A percentile compares a stretch with the other conserved stretches of the same genome.
phyloP scores from a whole-genome alignment of 2,113 vertebrate species.

The Hepsetus odoe region DNA sequence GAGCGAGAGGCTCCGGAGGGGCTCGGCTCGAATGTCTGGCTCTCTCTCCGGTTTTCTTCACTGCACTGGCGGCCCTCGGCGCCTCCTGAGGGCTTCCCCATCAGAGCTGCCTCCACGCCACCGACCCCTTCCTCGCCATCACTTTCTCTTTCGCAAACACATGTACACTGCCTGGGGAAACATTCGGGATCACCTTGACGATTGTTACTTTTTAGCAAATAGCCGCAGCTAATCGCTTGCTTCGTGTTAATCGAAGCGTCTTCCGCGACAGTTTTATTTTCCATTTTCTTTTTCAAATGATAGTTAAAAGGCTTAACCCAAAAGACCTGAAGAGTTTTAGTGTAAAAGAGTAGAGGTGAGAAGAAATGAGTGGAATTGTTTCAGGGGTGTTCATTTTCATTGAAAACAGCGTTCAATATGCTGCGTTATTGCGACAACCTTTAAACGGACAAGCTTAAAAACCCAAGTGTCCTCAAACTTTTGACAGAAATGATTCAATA shows the following conservation, averaged over 20 bases:
- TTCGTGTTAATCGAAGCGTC: background rate
- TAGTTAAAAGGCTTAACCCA: too few relatives aligned
- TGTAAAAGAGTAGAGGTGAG: too few relatives aligned
- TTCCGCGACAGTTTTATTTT: background rate
- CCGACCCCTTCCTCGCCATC: background rate
- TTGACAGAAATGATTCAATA: background rate
- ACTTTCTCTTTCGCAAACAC: background rate
- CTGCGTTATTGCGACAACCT: too few relatives aligned
- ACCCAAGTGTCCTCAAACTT: background rate
- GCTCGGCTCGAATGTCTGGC: constrained; percentile 56
- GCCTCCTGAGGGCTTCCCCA: constrained; percentile 58
- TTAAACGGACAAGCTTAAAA: background rate
- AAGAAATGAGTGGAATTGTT: too few relatives aligned
- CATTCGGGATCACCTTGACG: background rate
- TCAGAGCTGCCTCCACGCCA: background rate
- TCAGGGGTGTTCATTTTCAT: too few relatives aligned
- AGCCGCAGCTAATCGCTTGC: background rate
- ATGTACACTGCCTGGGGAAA: background rate
- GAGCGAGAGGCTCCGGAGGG: constrained; percentile 83
- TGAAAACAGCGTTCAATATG: too few relatives aligned
- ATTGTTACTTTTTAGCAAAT: background rate
- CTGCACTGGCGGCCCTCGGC: constrained; percentile 63
- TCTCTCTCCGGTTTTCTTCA: constrained; percentile 68
- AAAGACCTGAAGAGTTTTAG: too few relatives aligned
- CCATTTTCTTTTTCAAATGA: too few relatives aligned